Evolutionary conservation across 2,113 vertebrate genomes (phyloP), one percentile per base, ranked within the genome.

Genomic region (Dromas ardeola): DNA sequence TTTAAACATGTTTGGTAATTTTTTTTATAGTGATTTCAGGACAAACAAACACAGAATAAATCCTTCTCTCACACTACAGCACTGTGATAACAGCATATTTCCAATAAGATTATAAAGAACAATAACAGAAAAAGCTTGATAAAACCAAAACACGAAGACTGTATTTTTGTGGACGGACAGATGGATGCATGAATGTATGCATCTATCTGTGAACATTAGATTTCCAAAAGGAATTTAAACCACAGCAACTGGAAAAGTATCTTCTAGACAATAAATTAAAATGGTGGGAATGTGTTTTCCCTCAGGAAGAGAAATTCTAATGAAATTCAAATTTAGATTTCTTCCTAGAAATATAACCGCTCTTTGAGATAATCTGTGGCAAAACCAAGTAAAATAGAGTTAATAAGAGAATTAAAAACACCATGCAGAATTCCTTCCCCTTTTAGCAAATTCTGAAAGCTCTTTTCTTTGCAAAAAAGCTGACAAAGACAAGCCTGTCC

Each of bases 401-500:
- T 71, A 85, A 67, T 45, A 94, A 43, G 42, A 83, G 43, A 84
- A 88, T 92, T 90, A 69, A 88, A 90, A 88, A 27, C 23, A 77
- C 49, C 69, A 69, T 73, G 71, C 72, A 89, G 34, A 92, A 93
- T 69, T 96, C 66, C 19, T 92, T 97, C 29, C n/a, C 70, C 85
- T 94, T 96, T 97, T 74, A 97, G 97, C 53, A 43, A 89, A 93
- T 65, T 91, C 91, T 95, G 93, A 97, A 94, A 97, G 77, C 65
- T 94, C 93, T 96, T 97, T 96, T 95, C 95, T 96, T 96, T 94
- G 49, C 45, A 87, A 69, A 43, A 97, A 96, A 98, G 85, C 97
- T 97, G 97, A 97, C 95, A 98, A 98, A 98, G 96, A 95, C 89
- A 73, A 94, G 92, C 65, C 93, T 77, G 89, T 91, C 90, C 91